Base-by-base conservation (phyloP, 2,797 vertebrate genomes). In the Morelia viridis region DNA sequence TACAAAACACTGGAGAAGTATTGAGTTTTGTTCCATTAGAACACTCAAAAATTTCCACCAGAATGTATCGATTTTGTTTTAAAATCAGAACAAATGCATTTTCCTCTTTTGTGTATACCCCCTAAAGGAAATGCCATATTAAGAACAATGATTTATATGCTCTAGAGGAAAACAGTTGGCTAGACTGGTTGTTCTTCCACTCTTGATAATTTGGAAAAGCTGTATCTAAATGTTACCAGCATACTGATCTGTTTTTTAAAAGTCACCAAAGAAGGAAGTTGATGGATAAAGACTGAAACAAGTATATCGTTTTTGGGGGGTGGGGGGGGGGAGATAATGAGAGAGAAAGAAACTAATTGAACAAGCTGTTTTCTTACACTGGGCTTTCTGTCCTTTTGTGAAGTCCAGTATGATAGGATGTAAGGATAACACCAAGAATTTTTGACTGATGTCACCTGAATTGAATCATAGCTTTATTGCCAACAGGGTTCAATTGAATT, bases 381-480 rank as follows among this genome's bases (percentile, higher is more conserved):
- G 80, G 0, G 0, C 22, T 85, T 92, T 15, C n/a, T 64, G 41
- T 0, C 4, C 65, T 61, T 89, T 91, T 0, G 0, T 7, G 19
- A 94, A n/a, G 17, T 12, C 28, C 9, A 83, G 64, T 62, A 92
- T 93, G 88, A 89, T 88, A 91, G 80, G 80, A 95, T 84, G 76
- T 0, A 0, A 95, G 93, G 68, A 83, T 83, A 15, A 83, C 22
- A 28, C 19, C 15, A 58, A 19, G 53, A 1, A 91, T 53, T n/a
- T 89, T 89, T 58, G 24, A n/a, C 57, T 90, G 46, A 19, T 64
- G 65, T 87, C 50, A 80, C 28, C 22, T 35, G 28, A 92, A 71
- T 11, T 92, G 88, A 17, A 60, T 60, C 35, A 57, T 28, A 71
- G 84, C n/a, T 56, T 83, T 88, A 56, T 41, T 57, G 22, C 22